Percentiles rank a stretch among this genome's conserved stretches.
These are phyloP conservation scores for Euwallacea similis DNA, from an alignment of 1,140 invertebrate species.

Conservation along the genomic window DNA sequence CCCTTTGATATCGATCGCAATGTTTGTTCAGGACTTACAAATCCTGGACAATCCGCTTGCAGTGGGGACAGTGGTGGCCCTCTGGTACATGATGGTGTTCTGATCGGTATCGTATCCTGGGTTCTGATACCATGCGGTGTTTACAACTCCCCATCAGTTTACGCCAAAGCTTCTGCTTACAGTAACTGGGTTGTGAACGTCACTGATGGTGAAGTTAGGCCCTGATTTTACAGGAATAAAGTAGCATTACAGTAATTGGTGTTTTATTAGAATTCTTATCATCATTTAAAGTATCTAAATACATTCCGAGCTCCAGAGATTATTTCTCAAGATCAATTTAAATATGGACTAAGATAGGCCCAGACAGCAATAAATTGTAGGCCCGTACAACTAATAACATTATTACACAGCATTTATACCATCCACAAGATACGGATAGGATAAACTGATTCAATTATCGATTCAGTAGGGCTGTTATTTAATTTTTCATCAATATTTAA, in stretches of 20 bases:
- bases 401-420: too few relatives aligned
- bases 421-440: too few relatives aligned
- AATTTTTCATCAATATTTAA: too few relatives aligned
- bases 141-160: conserved; percentile 68
- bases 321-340: too few relatives aligned
- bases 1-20: conserved; percentile 48
- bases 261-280: too few relatives aligned
- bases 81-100: conserved; percentile 46
- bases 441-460: too few relatives aligned
- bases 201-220: conserved; percentile 24
- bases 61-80: conserved; percentile 32
- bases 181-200: conserved; percentile 18
- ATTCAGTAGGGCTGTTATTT: too few relatives aligned
- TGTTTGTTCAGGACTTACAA: conserved; percentile 14
- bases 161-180: conserved; percentile 62
- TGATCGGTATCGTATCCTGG: conserved; percentile 77
- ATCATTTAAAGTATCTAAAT: too few relatives aligned
- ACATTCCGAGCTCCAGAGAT: too few relatives aligned
- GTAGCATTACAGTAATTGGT: not conserved
- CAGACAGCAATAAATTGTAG: too few relatives aligned
- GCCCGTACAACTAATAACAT: too few relatives aligned
- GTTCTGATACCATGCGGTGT: conserved; percentile 70
- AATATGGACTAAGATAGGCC: too few relatives aligned
- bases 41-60: conserved; percentile 19
- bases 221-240: conserved; percentile 1